These are phyloP conservation scores for Acleris holmiana DNA, from an alignment of 2,888 invertebrate genomes.

Conservation along the genomic window DNA sequence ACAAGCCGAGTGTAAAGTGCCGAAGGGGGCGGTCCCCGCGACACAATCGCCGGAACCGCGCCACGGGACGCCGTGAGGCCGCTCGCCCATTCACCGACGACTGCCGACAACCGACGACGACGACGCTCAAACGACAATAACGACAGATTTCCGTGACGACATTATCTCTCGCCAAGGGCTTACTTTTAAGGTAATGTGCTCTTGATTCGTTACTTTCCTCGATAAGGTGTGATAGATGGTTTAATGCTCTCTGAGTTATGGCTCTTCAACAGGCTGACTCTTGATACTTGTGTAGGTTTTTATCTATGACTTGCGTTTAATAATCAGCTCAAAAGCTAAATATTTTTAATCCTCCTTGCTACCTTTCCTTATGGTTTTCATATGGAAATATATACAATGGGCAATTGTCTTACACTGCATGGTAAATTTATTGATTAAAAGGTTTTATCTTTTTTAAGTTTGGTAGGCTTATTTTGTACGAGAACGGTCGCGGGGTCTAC, in stretches of 20 bases:
- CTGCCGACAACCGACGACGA: conserved; percentile 39
- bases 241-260: neutral
- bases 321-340: too few species aligned
- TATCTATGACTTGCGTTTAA: too few species aligned
- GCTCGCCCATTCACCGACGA: conserved; percentile 40
- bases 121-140: conserved; percentile 4
- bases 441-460: too few species aligned
- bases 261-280: neutral
- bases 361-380: too few species aligned
- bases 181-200: neutral
- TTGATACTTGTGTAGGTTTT: neutral
- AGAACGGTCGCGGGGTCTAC: too few species aligned
- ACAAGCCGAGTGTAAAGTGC: conserved; percentile 41
- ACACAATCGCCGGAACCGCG: conserved; percentile 76
- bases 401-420: too few species aligned
- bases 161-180: neutral
- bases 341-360: too few species aligned
- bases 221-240: neutral
- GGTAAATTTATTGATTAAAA: too few species aligned
- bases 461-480: too few species aligned
- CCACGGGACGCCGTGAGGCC: conserved; percentile 58
- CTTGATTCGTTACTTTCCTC: conserved; percentile 1
- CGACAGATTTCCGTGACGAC: conserved; percentile 49
- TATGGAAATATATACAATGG: too few species aligned
- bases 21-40: conserved; percentile 54